These are phyloP conservation scores for Artemia sp. DNA, from an alignment of 2,888 invertebrate genomes.

Conservation along the genomic window DNA sequence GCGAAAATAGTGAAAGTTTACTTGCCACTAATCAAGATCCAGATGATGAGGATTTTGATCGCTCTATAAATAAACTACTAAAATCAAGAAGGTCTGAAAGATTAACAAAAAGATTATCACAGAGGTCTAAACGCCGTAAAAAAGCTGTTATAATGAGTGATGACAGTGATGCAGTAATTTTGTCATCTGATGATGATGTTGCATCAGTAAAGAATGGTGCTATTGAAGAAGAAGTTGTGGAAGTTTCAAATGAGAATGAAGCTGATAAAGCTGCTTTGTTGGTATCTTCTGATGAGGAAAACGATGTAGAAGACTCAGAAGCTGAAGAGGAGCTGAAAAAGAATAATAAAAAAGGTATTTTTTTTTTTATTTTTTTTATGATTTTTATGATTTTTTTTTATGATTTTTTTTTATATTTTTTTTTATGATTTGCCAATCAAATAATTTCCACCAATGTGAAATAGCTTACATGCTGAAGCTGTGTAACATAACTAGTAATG, in stretches of 20 bases:
- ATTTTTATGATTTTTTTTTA: no score
- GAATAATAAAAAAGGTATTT: constrained; percentile 5
- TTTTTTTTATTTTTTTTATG: no score
- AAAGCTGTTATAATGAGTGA: constrained; percentile 3
- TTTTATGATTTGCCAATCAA: no score
- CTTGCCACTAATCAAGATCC: no score
- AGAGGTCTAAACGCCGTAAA: neutral
- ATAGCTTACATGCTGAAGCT: no score
- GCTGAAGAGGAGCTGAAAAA: neutral
- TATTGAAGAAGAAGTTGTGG: neutral
- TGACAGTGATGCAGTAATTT: neutral
- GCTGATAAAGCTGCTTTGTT: neutral
- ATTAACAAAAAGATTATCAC: neutral
- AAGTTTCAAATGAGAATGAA: neutral
- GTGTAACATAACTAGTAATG: no score
- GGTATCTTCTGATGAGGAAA: neutral
- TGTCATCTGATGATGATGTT: constrained; percentile 4
- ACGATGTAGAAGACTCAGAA: neutral
- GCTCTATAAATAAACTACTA: neutral
- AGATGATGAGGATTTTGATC: neutral
- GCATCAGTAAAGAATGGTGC: neutral
- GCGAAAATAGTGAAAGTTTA: neutral
- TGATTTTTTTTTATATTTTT: no score
- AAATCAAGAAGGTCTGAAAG: neutral
- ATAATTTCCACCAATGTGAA: no score